These are phyloP conservation scores for Rhamphomyia laevipes DNA, from an alignment of 2,888 invertebrate species.

Conservation along the genomic window DNA sequence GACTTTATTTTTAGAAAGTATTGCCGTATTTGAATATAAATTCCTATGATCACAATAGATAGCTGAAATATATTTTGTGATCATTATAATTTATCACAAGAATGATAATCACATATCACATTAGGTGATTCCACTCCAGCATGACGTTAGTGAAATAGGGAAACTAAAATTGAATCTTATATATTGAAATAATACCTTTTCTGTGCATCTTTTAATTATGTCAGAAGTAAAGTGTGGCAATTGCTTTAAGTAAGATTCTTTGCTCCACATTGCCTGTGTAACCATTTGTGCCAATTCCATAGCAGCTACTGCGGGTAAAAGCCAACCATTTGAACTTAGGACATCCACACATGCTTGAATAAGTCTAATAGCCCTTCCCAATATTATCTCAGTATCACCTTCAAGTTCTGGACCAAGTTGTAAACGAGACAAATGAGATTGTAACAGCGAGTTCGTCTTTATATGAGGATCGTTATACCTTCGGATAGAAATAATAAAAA, in stretches of 20 bases:
- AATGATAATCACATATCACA: no score
- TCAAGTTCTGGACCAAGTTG: slow-evolving; percentile 94
- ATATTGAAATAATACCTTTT: slow-evolving; percentile 47
- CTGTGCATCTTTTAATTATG: slow-evolving; percentile 79
- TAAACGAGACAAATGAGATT: slow-evolving; percentile 89
- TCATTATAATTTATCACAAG: no score
- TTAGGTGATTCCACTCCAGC: no score
- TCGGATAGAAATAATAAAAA: slow-evolving; percentile 3
- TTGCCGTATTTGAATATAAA: no score
- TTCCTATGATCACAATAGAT: no score
- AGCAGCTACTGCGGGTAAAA: slow-evolving; percentile 94
- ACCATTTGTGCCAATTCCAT: slow-evolving; percentile 99
- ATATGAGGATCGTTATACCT: slow-evolving; percentile 94
- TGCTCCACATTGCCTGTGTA: slow-evolving; percentile 99
- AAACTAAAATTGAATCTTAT: no score
- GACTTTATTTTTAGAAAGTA: no score
- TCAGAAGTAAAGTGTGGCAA: slow-evolving; percentile 89
- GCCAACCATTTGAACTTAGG: slow-evolving; percentile 91
- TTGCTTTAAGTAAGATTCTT: slow-evolving; percentile 94
- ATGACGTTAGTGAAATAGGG: no score
- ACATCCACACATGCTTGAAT: slow-evolving; percentile 97
- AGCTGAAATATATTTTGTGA: no score
- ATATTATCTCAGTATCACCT: slow-evolving; percentile 84
- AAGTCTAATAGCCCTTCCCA: slow-evolving; percentile 69
- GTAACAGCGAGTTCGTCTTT: slow-evolving; percentile 89